A percentile compares a stretch with the other conserved stretches of the same genome.
Conservation (phyloP, 2,113 vertebrate species). For the Brachirus orientalis region DNA sequence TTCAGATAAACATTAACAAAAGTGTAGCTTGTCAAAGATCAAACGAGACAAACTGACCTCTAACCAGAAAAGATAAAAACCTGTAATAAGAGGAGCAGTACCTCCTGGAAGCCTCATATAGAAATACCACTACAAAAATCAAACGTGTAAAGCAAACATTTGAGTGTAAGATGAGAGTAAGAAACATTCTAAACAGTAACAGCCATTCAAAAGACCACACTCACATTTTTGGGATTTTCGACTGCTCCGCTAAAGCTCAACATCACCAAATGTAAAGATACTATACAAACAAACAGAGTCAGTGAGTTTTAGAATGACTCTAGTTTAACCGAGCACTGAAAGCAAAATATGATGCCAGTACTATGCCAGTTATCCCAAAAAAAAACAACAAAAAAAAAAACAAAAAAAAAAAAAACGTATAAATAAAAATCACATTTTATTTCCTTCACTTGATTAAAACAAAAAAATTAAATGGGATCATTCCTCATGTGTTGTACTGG, state of each 20-base stretch:
- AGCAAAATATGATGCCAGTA: conserved; percentile 6
- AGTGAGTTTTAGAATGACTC: conserved; percentile 13
- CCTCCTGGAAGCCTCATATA: conserved; percentile 2
- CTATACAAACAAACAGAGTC: neutral
- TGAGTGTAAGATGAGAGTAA: conserved; percentile 10
- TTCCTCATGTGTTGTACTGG: conserved; percentile 18
- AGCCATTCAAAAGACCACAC: conserved; percentile 29
- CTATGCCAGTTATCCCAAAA: neutral
- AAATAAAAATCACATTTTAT: conserved; percentile 44
- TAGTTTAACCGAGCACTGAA: conserved; percentile 1
- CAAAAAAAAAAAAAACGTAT: neutral
- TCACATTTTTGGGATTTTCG: neutral
- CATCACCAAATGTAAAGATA: neutral
- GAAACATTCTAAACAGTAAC: conserved; percentile 46
- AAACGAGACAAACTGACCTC: neutral
- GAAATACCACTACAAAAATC: conserved; percentile 14
- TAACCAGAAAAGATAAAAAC: neutral
- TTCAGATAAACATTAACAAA: conserved; percentile 8
- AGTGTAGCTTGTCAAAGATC: neutral
- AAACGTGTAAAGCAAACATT: too few species aligned
- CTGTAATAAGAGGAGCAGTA: conserved; percentile 4
- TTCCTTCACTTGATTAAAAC: conserved; percentile 38
- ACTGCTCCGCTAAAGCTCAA: conserved; percentile 15
- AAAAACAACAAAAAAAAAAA: too few species aligned
- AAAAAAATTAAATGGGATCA: conserved; percentile 20